phyloP scores from a whole-genome alignment of 2,797 vertebrate genomes.

The Bradypodion ventrale region DNA sequence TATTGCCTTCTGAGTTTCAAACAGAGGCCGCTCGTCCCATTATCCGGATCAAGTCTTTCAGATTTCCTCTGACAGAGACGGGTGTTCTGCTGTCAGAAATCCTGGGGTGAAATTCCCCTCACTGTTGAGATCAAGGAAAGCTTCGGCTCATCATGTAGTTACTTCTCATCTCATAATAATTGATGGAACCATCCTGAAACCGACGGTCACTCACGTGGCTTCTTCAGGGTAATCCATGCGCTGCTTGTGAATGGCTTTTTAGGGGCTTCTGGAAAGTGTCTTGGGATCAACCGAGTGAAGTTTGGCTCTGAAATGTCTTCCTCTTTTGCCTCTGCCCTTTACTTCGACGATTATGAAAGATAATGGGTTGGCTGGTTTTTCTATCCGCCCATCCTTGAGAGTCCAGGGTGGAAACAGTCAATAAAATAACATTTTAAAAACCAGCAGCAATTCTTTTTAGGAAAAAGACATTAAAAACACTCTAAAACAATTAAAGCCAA shows the following conservation, averaged over 20 bases:
- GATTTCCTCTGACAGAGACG: background rate
- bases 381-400: too few relatives aligned
- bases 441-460: too few relatives aligned
- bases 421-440: too few relatives aligned
- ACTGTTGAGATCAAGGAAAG: background rate
- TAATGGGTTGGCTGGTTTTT: too few relatives aligned
- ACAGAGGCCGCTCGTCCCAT: too few relatives aligned
- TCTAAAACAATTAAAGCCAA: too few relatives aligned
- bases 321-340: background rate
- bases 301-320: background rate
- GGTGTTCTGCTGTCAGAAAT: too few relatives aligned
- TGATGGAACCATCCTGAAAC: background rate
- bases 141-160: background rate
- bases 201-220: background rate
- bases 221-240: slow-evolving; percentile 2
- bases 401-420: too few relatives aligned
- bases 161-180: background rate
- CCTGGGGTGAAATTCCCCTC: too few relatives aligned
- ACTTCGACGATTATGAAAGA: background rate
- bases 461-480: too few relatives aligned
- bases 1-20: too few relatives aligned
- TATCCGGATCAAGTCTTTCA: background rate
- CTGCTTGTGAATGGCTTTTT: slow-evolving; percentile 8
- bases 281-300: background rate
- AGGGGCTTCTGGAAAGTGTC: slow-evolving; percentile 11